Conservation (phyloP, 2,113 vertebrate species). For the Pungitius pungitius region DNA sequence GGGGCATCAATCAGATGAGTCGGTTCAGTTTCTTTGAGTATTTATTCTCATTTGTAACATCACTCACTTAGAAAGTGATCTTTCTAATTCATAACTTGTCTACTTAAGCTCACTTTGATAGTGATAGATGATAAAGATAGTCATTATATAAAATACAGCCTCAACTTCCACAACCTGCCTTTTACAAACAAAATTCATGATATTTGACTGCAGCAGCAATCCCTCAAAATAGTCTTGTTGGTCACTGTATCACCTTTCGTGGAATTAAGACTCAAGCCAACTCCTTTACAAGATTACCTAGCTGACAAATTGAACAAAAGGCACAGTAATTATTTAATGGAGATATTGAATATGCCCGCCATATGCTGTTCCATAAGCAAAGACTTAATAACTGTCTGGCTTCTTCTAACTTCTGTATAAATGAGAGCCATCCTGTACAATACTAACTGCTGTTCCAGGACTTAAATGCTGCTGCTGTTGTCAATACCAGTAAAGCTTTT, state of each 20-base stretch:
- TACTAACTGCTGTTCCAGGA: constrained; percentile 35
- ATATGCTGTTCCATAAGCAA: constrained; percentile 72
- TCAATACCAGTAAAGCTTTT: no score
- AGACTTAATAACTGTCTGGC: constrained; percentile 79
- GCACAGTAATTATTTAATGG: constrained; percentile 73
- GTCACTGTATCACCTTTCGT: constrained; percentile 60
- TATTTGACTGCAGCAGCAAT: constrained; percentile 27
- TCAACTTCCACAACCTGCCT: constrained; percentile 35
- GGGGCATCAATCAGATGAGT: no score
- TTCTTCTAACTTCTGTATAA: constrained; percentile 56
- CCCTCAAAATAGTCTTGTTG: constrained; percentile 16
- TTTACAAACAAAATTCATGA: constrained; percentile 45
- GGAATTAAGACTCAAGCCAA: constrained; percentile 62
- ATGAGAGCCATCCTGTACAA: constrained; percentile 60
- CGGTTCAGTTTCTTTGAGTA: no score
- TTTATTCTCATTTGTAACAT: no score
- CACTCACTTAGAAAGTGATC: no score
- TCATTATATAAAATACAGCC: constrained; percentile 52
- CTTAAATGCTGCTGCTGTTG: no score
- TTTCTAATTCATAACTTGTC: no score
- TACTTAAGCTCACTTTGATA: no score
- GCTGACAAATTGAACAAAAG: constrained; percentile 65
- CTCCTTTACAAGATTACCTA: constrained; percentile 68
- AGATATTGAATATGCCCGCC: constrained; percentile 71
- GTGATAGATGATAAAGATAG: constrained; percentile 39